A percentile compares a stretch with the other conserved stretches of the same genome.
These are phyloP conservation scores for Turritopsis rubra DNA, from an alignment of 30 jellyfish, hydroid and myxozoan species.

Conservation along the genomic window DNA sequence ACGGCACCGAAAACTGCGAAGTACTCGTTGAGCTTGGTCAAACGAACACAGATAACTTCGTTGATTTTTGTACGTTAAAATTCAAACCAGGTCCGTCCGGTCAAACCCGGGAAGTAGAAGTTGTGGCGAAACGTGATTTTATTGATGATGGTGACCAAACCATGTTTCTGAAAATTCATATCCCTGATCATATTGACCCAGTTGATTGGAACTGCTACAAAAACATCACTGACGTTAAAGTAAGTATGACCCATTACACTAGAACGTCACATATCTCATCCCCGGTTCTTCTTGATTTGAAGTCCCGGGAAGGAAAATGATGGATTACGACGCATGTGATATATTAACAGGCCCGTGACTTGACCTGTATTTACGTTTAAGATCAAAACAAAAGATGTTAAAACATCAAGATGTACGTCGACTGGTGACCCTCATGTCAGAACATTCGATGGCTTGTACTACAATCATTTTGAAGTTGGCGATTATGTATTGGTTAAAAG, in stretches of 20 bases:
- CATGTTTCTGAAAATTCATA: conserved; percentile 49
- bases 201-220: conserved; percentile 76
- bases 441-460: conserved; percentile 68
- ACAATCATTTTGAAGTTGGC: conserved; percentile 76
- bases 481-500: conserved; percentile 70
- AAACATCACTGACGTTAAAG: conserved; percentile 72
- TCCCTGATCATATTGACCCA: conserved; percentile 76
- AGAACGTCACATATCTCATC: no score
- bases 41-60: conserved; percentile 36
- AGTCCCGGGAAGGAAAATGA: no score
- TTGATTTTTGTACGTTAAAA: conserved; percentile 57
- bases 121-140: conserved; percentile 81
- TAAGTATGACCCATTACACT: conserved; percentile 1
- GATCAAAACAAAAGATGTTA: conserved; percentile 67
- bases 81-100: conserved; percentile 55
- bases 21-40: conserved; percentile 76
- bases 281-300: no score
- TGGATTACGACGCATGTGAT: background rate
- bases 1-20: conserved; percentile 32
- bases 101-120: conserved; percentile 52
- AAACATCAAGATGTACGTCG: conserved; percentile 73
- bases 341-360: background rate
- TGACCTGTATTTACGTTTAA: background rate
- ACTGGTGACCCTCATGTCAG: conserved; percentile 87
- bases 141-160: conserved; percentile 84